These are phyloP conservation scores for Brachynemurus nebulosus DNA, from an alignment of 2,888 invertebrate genomes.

Conservation along the genomic window DNA sequence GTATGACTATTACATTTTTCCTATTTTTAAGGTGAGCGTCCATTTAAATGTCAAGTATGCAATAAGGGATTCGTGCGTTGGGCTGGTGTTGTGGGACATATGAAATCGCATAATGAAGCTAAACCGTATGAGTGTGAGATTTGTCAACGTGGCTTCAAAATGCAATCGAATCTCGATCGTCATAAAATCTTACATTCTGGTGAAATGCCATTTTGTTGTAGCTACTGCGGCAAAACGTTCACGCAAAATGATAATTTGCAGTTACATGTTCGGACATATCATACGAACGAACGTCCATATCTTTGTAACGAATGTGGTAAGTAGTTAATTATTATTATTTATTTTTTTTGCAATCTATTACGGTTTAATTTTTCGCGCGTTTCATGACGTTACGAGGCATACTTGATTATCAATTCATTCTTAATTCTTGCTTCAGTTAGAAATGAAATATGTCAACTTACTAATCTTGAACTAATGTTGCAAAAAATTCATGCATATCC, in stretches of 20 bases:
- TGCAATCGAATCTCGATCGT: conserved; percentile 27
- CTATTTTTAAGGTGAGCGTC: conserved; percentile 21
- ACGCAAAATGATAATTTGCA: conserved; percentile 28
- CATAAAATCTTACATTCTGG: conserved; percentile 28
- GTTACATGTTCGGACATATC: conserved; percentile 28
- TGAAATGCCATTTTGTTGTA: conserved; percentile 26
- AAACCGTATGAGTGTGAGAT: conserved; percentile 27
- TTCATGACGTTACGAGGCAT: too few species aligned
- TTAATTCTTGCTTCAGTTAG: too few species aligned
- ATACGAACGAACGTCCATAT: conserved; percentile 28
- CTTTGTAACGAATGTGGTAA: conserved; percentile 28
- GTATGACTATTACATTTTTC: conserved; percentile 9
- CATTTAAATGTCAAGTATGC: conserved; percentile 29
- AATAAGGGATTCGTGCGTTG: conserved; percentile 29
- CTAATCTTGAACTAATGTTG: too few species aligned
- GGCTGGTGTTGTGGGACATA: conserved; percentile 29
- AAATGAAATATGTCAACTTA: too few species aligned
- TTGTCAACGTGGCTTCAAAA: conserved; percentile 28
- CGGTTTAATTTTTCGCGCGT: neutral
- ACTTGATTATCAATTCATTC: too few species aligned
- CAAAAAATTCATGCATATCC: too few species aligned
- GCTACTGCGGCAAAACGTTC: conserved; percentile 28
- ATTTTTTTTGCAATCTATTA: neutral
- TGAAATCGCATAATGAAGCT: conserved; percentile 26
- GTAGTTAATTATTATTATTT: neutral